Base-by-base conservation (phyloP, 2,797 vertebrate species). In the Sebastes jordani region DNA sequence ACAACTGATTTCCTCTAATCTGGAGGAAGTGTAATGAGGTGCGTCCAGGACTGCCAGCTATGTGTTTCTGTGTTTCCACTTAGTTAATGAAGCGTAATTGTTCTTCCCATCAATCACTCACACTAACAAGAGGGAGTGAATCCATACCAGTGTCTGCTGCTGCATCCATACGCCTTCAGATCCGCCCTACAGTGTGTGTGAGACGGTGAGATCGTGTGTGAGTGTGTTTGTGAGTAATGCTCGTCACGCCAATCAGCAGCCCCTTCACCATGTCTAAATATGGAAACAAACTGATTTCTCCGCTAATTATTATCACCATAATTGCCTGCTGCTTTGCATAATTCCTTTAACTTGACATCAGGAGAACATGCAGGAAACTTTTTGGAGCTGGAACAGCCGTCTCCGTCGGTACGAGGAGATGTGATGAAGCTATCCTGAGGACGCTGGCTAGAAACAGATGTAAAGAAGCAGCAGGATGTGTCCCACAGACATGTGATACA, bases 71-170 rank as follows among this genome's bases (percentile, higher is more conserved):
- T 16, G 55, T 63, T 78, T 81, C 72, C 16, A 11, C 71, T 54
- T 42, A n/a, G 18, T 76, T 92, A 85, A 92, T 91, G 81, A 83
- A 54, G 49, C 66, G 74, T 89, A 80, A 90, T 90, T 88, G 8
- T 71, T 64, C 55, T 89, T 82, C 30, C 85, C 67, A 91, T 91
- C 91, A 90, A 86, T 93, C 88, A 85, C 76, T 75, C 56, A 23
- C 59, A 46, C 42, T 46, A 84, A 88, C 42, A 56, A 82, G 80
- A 80, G 36, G 49, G 63, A 29, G 58, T 23, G 49, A 68, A 77
- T 80, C 75, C 67, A 27, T 16, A 25, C 25, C 22, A 18, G 27
- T 36, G 78, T 55, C 32, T 78, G 73, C 74, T 42, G 46, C 72
- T 34, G 63, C 1, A 9, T 79, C 80, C 14, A 61, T 36, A 49